Conservation (phyloP, 2,888 invertebrate species). For the Lordiphosa fenestrarum region DNA sequence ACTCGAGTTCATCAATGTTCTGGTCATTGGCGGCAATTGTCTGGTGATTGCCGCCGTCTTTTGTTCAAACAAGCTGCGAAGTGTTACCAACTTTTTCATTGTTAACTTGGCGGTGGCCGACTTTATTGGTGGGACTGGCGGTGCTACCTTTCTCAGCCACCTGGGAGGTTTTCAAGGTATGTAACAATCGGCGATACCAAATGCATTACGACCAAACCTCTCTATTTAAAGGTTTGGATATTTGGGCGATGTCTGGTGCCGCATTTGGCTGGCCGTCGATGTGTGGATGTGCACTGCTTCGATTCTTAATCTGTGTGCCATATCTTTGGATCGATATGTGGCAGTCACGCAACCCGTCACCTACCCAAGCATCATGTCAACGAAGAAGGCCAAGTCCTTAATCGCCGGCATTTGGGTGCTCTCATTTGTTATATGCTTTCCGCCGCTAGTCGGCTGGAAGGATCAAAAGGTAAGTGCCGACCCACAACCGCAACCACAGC, state of each 20-base stretch:
- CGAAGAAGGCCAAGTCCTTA: constrained; percentile 90
- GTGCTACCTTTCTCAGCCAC: constrained; percentile 98
- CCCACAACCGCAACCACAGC: constrained; percentile 13
- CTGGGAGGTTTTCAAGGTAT: constrained; percentile 94
- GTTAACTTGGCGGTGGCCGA: constrained; percentile 98
- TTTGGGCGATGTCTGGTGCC: constrained; percentile 98
- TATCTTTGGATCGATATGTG: constrained; percentile 96
- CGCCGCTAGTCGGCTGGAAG: constrained; percentile 96
- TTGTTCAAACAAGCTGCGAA: constrained; percentile 93
- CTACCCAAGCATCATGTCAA: constrained; percentile 95
- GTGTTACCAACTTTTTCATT: constrained; percentile 98
- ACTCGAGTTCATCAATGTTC: constrained; percentile 90
- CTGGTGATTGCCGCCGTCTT: constrained; percentile 96
- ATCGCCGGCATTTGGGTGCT: constrained; percentile 97
- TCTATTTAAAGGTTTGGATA: constrained; percentile 90
- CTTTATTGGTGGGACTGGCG: constrained; percentile 94
- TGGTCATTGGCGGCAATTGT: constrained; percentile 94
- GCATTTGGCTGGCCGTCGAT: constrained; percentile 97
- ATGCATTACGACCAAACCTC: neutral
- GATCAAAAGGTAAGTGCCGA: constrained; percentile 83
- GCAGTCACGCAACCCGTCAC: constrained; percentile 98
- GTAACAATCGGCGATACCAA: constrained; percentile 29
- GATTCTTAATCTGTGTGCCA: constrained; percentile 97
- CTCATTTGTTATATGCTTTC: constrained; percentile 97
- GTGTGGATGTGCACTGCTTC: constrained; percentile 99